Evolutionary conservation across 2,113 vertebrate species (phyloP), one percentile per base, ranked within the genome.

Genomic region (Ceyx margarethae): DNA sequence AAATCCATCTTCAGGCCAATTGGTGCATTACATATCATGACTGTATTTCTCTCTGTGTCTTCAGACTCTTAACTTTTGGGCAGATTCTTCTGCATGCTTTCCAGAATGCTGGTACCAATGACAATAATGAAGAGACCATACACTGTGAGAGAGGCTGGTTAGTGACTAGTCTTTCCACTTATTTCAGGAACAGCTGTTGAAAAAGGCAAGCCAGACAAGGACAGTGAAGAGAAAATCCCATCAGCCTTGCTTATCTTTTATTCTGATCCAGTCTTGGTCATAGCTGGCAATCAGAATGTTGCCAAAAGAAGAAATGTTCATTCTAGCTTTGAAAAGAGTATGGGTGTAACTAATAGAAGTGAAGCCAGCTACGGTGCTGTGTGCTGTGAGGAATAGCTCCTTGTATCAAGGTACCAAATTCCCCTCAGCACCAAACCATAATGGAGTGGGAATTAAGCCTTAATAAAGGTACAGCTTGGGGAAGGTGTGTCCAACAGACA

Each of bases 1-100:
- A 78, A 93, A 92, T 83, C 40, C 11, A 5, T 90, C 87, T 68
- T 65, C 42, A 65, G n/a, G 58, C 92, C 79, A 85, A 21, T 22
- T 54, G 28, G 35, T 54, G 37, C 62, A 42, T 72, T 87, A 45
- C 48, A 43, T 23, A 4, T 23, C 66, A 56, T 20, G 21, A 23
- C 25, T 61, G 25, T 51, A 42, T 72, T 93, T 87, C 26, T 58
- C 40, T 58, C 42, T 51, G 23, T 88, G 5, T 58, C 65, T 80
- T 71, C 66, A 72, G n/a, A 56, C 14, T 46, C 3, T 37, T 86
- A 65, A 31, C 11, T 54, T 84, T 79, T 53, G 65, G 62, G 42
- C 12, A 46, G 42, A 61, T 83, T 76, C 81, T 65, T 68, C 74
- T 66, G 1, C 12, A 5, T 14, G 18, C 76, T 87, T 56, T 85